A percentile compares a stretch with the other conserved stretches of the same genome.
Conservation (phyloP, 2,113 vertebrate genomes). For the Chlorodrepanis virens region DNA sequence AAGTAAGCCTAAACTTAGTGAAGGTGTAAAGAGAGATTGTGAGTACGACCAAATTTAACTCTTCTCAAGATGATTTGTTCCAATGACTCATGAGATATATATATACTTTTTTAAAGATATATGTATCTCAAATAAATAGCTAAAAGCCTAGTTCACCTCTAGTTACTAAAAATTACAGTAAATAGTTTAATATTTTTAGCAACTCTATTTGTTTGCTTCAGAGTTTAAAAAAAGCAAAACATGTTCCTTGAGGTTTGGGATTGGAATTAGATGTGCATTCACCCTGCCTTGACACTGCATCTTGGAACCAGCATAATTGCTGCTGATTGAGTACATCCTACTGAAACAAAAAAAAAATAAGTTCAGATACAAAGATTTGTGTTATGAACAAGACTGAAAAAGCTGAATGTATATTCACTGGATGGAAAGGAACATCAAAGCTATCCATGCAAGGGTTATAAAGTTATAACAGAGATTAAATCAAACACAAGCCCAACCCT, state of each 20-base stretch:
- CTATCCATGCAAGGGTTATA: neutral
- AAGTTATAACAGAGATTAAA: neutral
- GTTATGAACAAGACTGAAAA: neutral
- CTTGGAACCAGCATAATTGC: neutral
- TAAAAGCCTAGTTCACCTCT: neutral
- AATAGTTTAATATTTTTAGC: neutral
- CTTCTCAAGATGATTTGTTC: neutral
- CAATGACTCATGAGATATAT: neutral
- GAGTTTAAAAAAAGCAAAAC: neutral
- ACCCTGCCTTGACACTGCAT: neutral
- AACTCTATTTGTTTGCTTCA: neutral
- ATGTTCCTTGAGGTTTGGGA: rapidly evolving
- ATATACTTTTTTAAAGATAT: neutral
- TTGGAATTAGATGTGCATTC: neutral
- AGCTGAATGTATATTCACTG: neutral
- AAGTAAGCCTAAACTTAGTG: neutral
- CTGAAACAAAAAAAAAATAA: slow-evolving; percentile 1
- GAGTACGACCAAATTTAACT: neutral
- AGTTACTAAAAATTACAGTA: neutral
- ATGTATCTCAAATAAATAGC: neutral
- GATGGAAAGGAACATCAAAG: neutral
- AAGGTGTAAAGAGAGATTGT: neutral
- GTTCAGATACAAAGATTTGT: neutral
- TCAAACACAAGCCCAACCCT: neutral
- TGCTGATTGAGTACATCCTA: neutral